These are phyloP conservation scores for Scaptomyza cyrtandrae DNA, from an alignment of 2,888 invertebrate species.

Conservation along the genomic window DNA sequence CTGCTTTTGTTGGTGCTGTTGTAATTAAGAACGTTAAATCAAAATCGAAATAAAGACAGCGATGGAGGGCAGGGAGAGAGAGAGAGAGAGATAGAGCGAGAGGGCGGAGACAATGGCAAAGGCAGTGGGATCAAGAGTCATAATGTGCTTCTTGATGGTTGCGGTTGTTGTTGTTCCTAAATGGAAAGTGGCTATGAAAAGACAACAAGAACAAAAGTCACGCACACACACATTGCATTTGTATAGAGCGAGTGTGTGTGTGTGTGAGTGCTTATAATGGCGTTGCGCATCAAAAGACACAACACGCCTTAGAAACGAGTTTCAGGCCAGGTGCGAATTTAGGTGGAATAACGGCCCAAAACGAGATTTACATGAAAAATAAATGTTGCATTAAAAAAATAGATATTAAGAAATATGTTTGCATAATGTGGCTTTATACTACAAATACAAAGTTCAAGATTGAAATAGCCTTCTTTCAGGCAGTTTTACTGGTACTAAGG, in stretches of 20 bases:
- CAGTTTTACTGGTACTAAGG: too few species aligned
- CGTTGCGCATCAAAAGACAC: constrained; percentile 57
- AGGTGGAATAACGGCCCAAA: not conserved
- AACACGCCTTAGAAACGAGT: constrained; percentile 56
- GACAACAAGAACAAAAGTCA: constrained; percentile 60
- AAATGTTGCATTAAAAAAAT: too few species aligned
- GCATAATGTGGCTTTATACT: too few species aligned
- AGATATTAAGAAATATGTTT: too few species aligned
- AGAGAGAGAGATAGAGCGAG: not conserved
- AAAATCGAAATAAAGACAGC: constrained; percentile 30
- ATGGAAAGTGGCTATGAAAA: constrained; percentile 65
- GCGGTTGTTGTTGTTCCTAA: constrained; percentile 13
- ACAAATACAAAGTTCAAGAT: too few species aligned
- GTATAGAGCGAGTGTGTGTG: constrained; percentile 1
- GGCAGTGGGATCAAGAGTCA: constrained; percentile 29
- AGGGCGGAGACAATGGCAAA: not conserved
- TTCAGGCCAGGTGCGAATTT: constrained; percentile 42
- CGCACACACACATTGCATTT: constrained; percentile 42
- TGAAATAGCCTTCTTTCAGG: too few species aligned
- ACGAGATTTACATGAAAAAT: not conserved
- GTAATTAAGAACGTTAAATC: constrained; percentile 68
- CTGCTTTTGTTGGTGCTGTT: constrained; percentile 26
- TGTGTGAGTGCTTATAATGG: constrained; percentile 48
- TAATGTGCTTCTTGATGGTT: constrained; percentile 41
- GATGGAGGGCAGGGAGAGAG: not conserved